Conservation (phyloP, 1,140 invertebrate genomes). For the Vanessa tameamea region DNA sequence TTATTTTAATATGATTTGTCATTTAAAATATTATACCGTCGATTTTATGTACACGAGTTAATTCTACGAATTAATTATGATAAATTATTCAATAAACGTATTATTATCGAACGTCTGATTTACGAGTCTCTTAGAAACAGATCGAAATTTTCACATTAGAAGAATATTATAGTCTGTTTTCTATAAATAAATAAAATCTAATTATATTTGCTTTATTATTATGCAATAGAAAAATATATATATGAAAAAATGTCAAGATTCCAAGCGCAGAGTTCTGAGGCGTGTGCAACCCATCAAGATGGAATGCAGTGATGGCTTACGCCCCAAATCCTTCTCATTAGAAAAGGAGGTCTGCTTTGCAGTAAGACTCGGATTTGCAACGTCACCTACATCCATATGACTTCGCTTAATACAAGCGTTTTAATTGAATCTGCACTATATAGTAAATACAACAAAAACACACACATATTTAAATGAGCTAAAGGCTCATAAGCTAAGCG, state of each 20-base stretch:
- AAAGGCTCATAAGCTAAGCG: too few species aligned
- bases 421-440: conserved; percentile 5
- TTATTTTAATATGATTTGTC: background rate
- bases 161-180: too few species aligned
- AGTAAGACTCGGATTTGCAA: conserved; percentile 33
- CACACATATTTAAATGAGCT: background rate
- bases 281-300: conserved; percentile 30
- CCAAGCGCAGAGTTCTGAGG: conserved; percentile 21
- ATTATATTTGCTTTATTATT: background rate
- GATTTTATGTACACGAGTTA: too few species aligned
- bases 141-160: too few species aligned
- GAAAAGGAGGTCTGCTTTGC: conserved; percentile 34
- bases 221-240: background rate
- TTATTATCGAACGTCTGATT: too few species aligned
- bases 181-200: too few species aligned
- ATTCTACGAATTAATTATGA: too few species aligned
- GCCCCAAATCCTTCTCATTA: conserved; percentile 37
- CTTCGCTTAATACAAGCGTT: conserved; percentile 13
- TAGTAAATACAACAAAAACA: background rate
- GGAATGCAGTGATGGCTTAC: conserved; percentile 34
- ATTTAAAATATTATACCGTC: too few species aligned
- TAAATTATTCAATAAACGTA: too few species aligned
- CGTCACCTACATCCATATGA: conserved; percentile 23
- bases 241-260: conserved; percentile 12
- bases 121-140: too few species aligned